Conservation (phyloP, 2,113 vertebrate genomes). For the Corythaixoides concolor region DNA sequence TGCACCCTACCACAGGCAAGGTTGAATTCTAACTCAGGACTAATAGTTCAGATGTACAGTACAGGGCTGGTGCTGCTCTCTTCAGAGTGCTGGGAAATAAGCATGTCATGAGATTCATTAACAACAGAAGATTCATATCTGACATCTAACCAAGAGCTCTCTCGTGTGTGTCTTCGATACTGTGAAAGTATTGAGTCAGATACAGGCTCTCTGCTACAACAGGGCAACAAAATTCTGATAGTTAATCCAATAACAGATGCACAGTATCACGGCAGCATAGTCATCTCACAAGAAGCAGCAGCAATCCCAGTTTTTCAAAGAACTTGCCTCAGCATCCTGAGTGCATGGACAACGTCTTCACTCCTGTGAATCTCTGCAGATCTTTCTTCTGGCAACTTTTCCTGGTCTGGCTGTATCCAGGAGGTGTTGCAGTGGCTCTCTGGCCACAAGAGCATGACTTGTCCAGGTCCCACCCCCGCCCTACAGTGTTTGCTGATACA, state of each 20-base stretch:
- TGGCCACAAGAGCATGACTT: not conserved
- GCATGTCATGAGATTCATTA: not conserved
- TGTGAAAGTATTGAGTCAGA: not conserved
- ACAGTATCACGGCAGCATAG: not conserved
- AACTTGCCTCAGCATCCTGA: not conserved
- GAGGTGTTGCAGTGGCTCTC: not conserved
- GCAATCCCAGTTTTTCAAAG: not conserved
- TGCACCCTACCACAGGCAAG: not conserved
- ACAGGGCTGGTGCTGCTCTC: not conserved
- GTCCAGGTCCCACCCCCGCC: not conserved
- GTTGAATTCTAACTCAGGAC: not conserved
- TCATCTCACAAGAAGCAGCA: not conserved
- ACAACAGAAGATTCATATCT: not conserved
- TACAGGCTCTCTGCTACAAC: not conserved
- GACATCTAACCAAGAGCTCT: not conserved
- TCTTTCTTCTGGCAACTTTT: not conserved
- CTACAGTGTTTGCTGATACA: not conserved
- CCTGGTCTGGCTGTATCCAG: not conserved
- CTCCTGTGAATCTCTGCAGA: not conserved
- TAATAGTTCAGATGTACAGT: not conserved
- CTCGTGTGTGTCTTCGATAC: not conserved
- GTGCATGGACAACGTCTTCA: not conserved
- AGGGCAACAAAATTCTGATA: not conserved
- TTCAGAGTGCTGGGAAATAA: not conserved
- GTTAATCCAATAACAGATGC: not conserved